Base-by-base conservation (phyloP, 2,797 vertebrate genomes). In the Aulostomus chinensis region DNA sequence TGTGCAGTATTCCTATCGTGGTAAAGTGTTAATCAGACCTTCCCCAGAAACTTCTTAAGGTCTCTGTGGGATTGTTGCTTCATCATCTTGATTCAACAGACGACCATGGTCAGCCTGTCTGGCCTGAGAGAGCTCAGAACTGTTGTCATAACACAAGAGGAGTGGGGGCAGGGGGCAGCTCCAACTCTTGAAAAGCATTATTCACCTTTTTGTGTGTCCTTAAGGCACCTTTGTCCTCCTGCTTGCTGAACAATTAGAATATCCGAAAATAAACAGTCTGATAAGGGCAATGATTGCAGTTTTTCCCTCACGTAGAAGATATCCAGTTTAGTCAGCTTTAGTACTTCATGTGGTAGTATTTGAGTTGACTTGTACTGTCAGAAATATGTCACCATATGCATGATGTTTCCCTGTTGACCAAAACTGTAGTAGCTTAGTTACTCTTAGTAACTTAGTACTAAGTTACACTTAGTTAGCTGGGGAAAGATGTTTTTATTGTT, bases 111-210 rank as follows among this genome's bases (percentile, higher is more conserved):
- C 66, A 45, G 55, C 42, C 55, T 53, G 15, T 69, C 69, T 72
- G 56, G 45, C 43, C 55, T 2, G 1, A 49, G 52, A 59, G 56
- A 55, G 47, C 70, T 33, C 25, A 38, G 25, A 45, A 34, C 50
- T 80, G 72, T 75, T 86, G 76, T 73, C 73, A 79, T 45, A 82
- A 80, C 68, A 84, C 21, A 12, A 32, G 35, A 52, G 37, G 25
- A 62, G 67, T 4, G 33, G 54, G 33, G 54, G 70, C 60, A 62
- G 43, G 43, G 54, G 34, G 76, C 12, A 21, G n/a, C 46, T 59
- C 29, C 16, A 9, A 11, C 41, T 57, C 29, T 72, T 68, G 15
- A 68, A 65, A 10, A 13, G 3, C 20, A 14, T 62, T 34, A 42
- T 72, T 54, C 36, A 58, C 31, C n/a, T 18, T 61, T 64, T 40